Base-by-base conservation (phyloP, 2,113 vertebrate genomes). In the Gymnarchus niloticus region DNA sequence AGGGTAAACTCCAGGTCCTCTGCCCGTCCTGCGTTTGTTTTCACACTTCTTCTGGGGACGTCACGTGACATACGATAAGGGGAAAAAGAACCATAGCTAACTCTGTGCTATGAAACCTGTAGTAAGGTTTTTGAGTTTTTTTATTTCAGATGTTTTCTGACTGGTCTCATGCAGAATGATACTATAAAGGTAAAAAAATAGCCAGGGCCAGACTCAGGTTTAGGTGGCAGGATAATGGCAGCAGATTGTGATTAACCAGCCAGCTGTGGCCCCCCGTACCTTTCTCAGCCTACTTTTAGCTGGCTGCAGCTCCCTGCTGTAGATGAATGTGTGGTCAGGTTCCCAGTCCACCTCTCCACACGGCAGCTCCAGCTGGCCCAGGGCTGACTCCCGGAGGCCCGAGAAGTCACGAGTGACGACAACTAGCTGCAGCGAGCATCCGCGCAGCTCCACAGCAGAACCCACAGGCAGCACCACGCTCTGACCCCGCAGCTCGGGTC, bases 361-460 rank as follows among this genome's bases (percentile, higher is more conserved):
- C 9, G 92, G 59, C 52, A 97, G 91, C 88, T 96, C 90, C 84
- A 96, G 91, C 84, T 93, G 90, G 0, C 95, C 95, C 56, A 96
- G 54, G 0, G 90, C 89, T 2, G 93, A 90, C 61, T 95, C 94
- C 56, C 92, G 91, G 1, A 95, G 90, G 73, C 93, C 93, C 0
- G 88, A 91, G 65, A 94, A 93, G 85, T 95, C 93, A 86, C 91
- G 93, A 89, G 91, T 73, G 57, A 93, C 95, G 33, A 95, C 89
- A 0, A 91, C 90, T 0, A 96, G 93, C 56, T 59, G 91, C 87
- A 97, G 88, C 0, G 90, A 94, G 89, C 93, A 94, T 84, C 81
- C 33, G 2, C 83, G 86, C 51, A 97, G 91, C 87, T 94, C 91
- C 69, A 94, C 92, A 44, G 89, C 87, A 10, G 92, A 92, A 86